Base-by-base conservation (phyloP, 2,113 vertebrate species). In the Hippocampus comes region DNA sequence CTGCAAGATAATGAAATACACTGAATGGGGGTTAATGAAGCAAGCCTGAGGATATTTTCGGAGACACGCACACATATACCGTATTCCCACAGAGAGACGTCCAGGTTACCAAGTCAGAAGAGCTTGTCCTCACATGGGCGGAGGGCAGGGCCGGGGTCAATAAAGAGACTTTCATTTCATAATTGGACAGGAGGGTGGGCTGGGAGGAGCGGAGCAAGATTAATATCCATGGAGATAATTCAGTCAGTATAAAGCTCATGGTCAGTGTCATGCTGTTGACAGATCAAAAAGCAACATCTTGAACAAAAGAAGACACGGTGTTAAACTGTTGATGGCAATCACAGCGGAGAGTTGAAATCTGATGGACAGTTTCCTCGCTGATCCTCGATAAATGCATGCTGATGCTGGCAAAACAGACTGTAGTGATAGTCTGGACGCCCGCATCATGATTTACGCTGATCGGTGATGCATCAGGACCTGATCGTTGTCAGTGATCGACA, bases 1-100 rank as follows among this genome's bases (percentile, higher is more conserved):
- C 46, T 67, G 25, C 15, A 30, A 25, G 65, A 49, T 67, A 67
- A 67, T 67, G 65, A 67, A 67, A 51, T 61, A 34, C 23, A 66
- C 21, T 66, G 17, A 48, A 66, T 66, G 64, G 15, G 23, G n/a
- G 42, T 49, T 27, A 66, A 66, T 66, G 42, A 48, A 66, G n/a
- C 14, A 1, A 48, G 42, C 64, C 64, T 66, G 43, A 66, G 18
- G 43, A 48, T 20, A 66, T 48, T 25, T 66, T 17, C 43, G 41
- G 48, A 49, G 14, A 15, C 43, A 27, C 25, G 21, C n/a, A 4
- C 64, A 27, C n/a, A 23, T 23, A n/a, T 7, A 7, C 5, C 17
- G 8, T 30, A 61, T 34, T 17, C 59, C 27, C 27, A 61, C 59
- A 34, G 27, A 61, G 25, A 61, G 59, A 61, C 27, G 3, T 18